Evolutionary conservation across 64 coral and sea anemone genomes (phyloP).

Genomic region (Exaiptasia diaphana): DNA sequence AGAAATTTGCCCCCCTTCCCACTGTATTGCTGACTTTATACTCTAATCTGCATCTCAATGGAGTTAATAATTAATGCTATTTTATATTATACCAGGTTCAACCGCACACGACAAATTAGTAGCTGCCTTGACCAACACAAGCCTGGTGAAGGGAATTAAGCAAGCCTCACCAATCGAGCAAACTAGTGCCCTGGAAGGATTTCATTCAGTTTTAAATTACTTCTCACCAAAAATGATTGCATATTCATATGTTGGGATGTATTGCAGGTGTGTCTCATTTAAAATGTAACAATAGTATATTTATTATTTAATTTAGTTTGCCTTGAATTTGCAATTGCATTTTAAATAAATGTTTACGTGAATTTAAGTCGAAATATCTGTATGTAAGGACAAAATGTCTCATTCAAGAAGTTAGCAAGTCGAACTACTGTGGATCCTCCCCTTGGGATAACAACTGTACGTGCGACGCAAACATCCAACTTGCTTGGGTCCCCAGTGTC

Average conservation of each 20-base stretch:
- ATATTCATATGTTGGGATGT: not conserved
- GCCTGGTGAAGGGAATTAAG: constrained; percentile 18
- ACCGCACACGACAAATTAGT: constrained; percentile 36
- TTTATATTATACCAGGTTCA: constrained; percentile 56
- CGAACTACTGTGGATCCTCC: not conserved
- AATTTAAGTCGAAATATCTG: no score
- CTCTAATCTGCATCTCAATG: not conserved
- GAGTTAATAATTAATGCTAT: not conserved
- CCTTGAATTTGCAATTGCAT: no score
- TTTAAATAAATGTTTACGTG: no score
- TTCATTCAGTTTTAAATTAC: not conserved
- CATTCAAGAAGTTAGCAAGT: no score
- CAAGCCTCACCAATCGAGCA: constrained; percentile 43
- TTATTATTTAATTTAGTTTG: no score
- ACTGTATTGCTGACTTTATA: not conserved
- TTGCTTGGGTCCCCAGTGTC: not conserved
- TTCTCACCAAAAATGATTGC: not conserved
- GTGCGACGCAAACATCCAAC: constrained; percentile 36
- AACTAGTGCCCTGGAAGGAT: constrained; percentile 12
- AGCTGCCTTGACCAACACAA: constrained; percentile 21
- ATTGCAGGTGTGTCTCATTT: no score
- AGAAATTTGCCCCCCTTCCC: not conserved
- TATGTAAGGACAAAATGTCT: no score
- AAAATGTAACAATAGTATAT: no score
- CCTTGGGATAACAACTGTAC: not conserved